A percentile compares a stretch with the other conserved stretches of the same genome.
These are phyloP conservation scores for Byasa hedistus DNA, from an alignment of 2,888 invertebrate genomes.

Conservation along the genomic window DNA sequence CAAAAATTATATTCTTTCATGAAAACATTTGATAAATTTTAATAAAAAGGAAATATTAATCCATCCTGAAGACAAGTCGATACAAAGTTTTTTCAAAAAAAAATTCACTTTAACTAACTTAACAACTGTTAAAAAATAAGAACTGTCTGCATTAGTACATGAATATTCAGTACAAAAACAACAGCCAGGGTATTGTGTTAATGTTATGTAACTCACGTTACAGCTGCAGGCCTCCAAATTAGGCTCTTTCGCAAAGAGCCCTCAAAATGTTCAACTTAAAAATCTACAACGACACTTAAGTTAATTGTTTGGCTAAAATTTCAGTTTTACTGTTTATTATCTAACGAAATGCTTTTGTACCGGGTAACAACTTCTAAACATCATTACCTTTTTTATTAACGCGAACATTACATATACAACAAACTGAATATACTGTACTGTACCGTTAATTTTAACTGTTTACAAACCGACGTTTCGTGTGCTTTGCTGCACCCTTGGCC, in stretches of 20 bases:
- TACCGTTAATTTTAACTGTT: too few relatives aligned
- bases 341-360: background rate
- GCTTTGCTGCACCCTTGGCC: too few relatives aligned
- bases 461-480: too few relatives aligned
- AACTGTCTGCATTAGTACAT: background rate
- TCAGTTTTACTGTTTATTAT: background rate
- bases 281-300: conserved; percentile 7
- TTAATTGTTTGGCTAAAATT: background rate
- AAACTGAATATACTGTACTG: too few relatives aligned
- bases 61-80: background rate
- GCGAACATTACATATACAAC: background rate
- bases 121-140: background rate
- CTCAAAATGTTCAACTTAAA: conserved; percentile 9
- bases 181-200: background rate
- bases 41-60: too few relatives aligned
- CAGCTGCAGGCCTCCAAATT: conserved; percentile 6
- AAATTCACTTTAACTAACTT: background rate
- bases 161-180: background rate
- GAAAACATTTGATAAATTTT: too few relatives aligned
- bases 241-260: conserved; percentile 6
- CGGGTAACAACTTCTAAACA: background rate
- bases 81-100: background rate
- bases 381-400: background rate
- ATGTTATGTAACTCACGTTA: conserved; percentile 5
- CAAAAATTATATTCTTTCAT: too few relatives aligned